Conservation (phyloP, 30 jellyfish, hydroid and myxozoan species). For the Hydractinia echinata region DNA sequence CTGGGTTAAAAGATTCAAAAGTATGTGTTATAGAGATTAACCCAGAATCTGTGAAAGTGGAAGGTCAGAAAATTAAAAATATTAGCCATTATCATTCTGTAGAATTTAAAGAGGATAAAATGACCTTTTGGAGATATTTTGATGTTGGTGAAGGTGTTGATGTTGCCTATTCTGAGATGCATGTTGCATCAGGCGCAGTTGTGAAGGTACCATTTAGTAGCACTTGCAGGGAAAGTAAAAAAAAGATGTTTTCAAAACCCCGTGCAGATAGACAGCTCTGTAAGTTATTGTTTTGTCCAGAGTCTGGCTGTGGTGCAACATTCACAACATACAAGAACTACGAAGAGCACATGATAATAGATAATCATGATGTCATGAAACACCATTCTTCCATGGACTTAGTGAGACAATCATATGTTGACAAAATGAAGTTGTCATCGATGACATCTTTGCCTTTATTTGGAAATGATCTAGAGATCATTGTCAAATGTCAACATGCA, state of each 20-base stretch:
- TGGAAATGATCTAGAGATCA: no score
- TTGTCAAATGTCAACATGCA: no score
- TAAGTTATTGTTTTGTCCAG: conserved; percentile 18
- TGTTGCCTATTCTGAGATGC: not conserved
- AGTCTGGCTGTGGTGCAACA: conserved; percentile 11
- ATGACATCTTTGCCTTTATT: no score
- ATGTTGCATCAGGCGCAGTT: not conserved
- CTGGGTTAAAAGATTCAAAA: conserved; percentile 11
- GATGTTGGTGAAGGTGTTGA: conserved; percentile 10
- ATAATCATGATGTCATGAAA: not conserved
- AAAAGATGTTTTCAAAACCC: not conserved
- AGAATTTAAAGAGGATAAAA: conserved; percentile 9
- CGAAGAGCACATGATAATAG: conserved; percentile 20
- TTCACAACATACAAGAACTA: not conserved
- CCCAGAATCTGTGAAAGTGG: not conserved
- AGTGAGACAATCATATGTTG: not conserved
- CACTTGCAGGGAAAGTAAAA: not conserved
- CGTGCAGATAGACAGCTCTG: conserved; percentile 3
- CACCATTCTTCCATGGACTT: not conserved
- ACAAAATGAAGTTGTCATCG: not conserved
- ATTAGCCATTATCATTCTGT: conserved; percentile 23
- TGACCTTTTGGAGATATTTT: conserved; percentile 16
- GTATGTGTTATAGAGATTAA: conserved; percentile 14
- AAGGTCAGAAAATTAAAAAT: conserved; percentile 12
- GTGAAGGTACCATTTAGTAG: not conserved